Evolutionary conservation across 1,140 invertebrate species (phyloP).

Genomic region (Pseudoatta argentina): DNA sequence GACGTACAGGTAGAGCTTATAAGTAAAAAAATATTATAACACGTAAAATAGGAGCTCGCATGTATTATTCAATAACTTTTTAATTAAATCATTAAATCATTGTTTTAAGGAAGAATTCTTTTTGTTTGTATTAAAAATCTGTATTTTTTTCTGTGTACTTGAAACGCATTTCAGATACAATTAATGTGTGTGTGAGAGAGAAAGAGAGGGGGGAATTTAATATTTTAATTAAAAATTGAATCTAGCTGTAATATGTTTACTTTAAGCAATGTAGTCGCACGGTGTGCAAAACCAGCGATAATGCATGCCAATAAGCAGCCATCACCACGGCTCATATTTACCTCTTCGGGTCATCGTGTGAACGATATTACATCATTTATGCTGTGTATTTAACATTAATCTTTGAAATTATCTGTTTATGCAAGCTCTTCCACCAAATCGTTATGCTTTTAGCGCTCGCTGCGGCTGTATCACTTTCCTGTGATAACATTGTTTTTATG

Average conservation of each 20-base stretch:
- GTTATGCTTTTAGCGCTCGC: not conserved
- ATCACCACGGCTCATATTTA: constrained; percentile 40
- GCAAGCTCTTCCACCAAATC: not conserved
- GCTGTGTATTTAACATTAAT: constrained; percentile 34
- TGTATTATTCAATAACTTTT: not conserved
- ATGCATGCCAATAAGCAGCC: constrained; percentile 5
- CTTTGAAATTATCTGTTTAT: constrained; percentile 41
- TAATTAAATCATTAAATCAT: constrained; percentile 25
- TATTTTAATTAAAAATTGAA: constrained; percentile 32
- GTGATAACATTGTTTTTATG: not conserved
- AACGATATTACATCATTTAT: constrained; percentile 30
- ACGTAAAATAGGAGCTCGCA: not conserved
- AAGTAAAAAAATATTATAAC: constrained; percentile 16
- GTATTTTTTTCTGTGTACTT: not conserved
- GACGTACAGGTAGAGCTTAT: not conserved
- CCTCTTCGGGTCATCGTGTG: constrained; percentile 3
- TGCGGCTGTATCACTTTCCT: not conserved
- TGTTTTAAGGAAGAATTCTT: not conserved
- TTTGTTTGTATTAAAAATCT: not conserved
- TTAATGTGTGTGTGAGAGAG: not conserved
- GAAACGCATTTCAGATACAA: constrained; percentile 7
- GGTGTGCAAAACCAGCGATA: constrained; percentile 28
- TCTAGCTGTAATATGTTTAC: constrained; percentile 9
- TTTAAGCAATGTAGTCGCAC: not conserved
- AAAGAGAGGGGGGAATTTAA: constrained; percentile 22